These are phyloP conservation scores for Cantharis nigra DNA, from an alignment of 2,888 invertebrate species.

Conservation along the genomic window DNA sequence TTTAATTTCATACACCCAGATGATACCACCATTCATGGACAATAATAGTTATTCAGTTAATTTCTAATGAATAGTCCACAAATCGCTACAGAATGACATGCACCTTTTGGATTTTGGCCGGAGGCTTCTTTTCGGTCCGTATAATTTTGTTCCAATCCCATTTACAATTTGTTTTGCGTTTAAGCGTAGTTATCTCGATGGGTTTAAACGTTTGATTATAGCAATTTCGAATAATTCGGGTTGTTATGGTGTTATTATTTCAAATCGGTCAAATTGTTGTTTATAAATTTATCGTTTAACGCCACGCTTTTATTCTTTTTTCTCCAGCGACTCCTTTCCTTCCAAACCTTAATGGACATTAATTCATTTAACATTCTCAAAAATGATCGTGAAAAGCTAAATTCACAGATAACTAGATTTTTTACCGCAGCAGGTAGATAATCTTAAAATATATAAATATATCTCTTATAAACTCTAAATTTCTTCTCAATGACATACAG, in stretches of 20 bases:
- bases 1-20: constrained; percentile 28
- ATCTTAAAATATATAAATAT: constrained; percentile 26
- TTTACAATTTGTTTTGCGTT: constrained; percentile 56
- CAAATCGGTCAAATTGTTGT: constrained; percentile 52
- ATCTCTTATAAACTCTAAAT: constrained; percentile 24
- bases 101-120: constrained; percentile 43
- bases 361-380: constrained; percentile 3
- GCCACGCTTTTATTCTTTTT: constrained; percentile 36
- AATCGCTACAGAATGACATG: constrained; percentile 53
- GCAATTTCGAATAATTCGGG: constrained; percentile 56
- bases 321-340: constrained; percentile 12
- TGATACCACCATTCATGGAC: constrained; percentile 22
- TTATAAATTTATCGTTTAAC: constrained; percentile 55
- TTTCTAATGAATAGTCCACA: constrained; percentile 63
- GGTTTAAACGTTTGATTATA: constrained; percentile 55
- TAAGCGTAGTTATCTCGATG: constrained; percentile 52
- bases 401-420: constrained; percentile 2
- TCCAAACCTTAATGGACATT: constrained; percentile 1
- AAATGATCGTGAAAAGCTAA: not conserved
- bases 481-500: constrained; percentile 27
- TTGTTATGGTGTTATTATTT: constrained; percentile 54
- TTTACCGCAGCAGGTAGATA: constrained; percentile 20
- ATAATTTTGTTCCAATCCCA: constrained; percentile 53
- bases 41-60: constrained; percentile 65
- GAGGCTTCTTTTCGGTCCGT: constrained; percentile 28